Base-by-base conservation (phyloP, 2,888 invertebrate genomes). In the Acronicta aceris region DNA sequence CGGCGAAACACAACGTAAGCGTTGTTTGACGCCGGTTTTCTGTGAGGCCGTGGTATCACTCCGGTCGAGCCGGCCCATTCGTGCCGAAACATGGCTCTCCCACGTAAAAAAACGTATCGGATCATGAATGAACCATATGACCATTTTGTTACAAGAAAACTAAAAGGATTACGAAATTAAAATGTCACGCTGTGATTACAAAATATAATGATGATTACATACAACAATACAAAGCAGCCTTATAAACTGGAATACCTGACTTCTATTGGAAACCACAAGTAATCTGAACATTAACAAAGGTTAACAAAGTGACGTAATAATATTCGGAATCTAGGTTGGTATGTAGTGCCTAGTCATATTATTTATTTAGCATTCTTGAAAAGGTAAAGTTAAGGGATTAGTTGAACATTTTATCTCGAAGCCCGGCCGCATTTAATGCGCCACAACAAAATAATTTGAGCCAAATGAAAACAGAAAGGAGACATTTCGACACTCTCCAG, bases 321-420 rank as follows among this genome's bases (percentile, higher is more conserved):
- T n/a, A n/a, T n/a, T n/a, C n/a, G n/a, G n/a, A n/a, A n/a, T n/a
- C n/a, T n/a, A n/a, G n/a, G n/a, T n/a, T n/a, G n/a, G n/a, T n/a
- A n/a, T n/a, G n/a, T n/a, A n/a, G 71, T 57, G 53, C 45, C 16
- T 50, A 30, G 65, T 75, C 71, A 54, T 49, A 45, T 74, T 71
- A 52, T 64, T 64, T 60, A 57, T 52, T 59, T 59, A 48, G 38
- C 43, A 25, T 5, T 33, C 27, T 59, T 40, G 40, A 21, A 27
- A 50, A 27, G 42, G 25, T 1, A 54, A 65, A 66, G 46, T 70
- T 63, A 63, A 48, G 6, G 50, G 55, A 51, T 70, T 63, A 66
- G 50, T 30, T 33, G 17, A 62, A 63, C 41, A 69, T 62, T 33
- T 64, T 25, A 16, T 30, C 48, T 25, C 25, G 42, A 63, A 64